Percentiles rank a stretch among this genome's conserved stretches.
Conservation (phyloP, 2,797 vertebrate species). For the Poeciliopsis infans region DNA sequence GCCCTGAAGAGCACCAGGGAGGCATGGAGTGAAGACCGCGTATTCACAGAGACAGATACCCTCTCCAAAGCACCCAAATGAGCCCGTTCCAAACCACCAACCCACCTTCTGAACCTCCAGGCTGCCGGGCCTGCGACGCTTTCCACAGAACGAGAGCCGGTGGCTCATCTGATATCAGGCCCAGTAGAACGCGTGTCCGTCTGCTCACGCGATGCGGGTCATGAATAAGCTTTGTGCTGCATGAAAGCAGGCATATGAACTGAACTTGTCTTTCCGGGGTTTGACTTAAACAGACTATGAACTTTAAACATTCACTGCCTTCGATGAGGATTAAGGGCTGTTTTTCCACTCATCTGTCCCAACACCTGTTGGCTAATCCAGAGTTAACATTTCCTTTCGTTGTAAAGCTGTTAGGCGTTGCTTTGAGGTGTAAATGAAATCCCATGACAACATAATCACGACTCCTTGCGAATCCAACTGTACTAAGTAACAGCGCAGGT, state of each 20-base stretch:
- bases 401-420: constrained; percentile 61
- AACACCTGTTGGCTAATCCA: constrained; percentile 40
- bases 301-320: constrained; percentile 67
- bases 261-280: constrained; percentile 50
- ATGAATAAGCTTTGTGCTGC: constrained; percentile 78
- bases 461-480: constrained; percentile 42
- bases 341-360: constrained; percentile 40
- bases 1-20: constrained; percentile 96
- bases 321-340: constrained; percentile 32
- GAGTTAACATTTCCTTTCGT: constrained; percentile 70
- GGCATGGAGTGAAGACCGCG: constrained; percentile 96
- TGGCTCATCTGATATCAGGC: constrained; percentile 65
- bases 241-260: constrained; percentile 62
- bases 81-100: constrained; percentile 55
- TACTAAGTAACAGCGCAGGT: constrained; percentile 45
- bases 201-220: constrained; percentile 61
- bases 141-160: constrained; percentile 54
- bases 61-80: constrained; percentile 91
- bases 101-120: constrained; percentile 29
- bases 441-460: constrained; percentile 56
- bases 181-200: constrained; percentile 59
- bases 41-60: constrained; percentile 94
- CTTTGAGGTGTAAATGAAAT: constrained; percentile 56
- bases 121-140: constrained; percentile 24
- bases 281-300: constrained; percentile 51